Conservation (phyloP, 2,797 vertebrate genomes). For the Enteromius argenteus region DNA sequence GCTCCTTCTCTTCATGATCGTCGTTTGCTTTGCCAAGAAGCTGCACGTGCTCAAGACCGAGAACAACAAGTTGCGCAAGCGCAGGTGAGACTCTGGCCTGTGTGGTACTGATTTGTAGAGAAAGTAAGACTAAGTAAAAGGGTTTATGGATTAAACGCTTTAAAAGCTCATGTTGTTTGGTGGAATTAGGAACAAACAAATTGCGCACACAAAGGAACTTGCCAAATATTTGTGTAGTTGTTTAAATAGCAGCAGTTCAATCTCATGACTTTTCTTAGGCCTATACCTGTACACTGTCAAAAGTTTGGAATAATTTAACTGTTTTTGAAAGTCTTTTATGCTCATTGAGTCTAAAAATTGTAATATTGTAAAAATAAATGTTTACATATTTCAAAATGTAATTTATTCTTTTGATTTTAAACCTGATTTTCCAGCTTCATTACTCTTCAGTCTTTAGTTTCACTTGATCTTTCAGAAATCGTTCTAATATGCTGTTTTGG, state of each 20-base stretch:
- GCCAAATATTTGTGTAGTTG: not conserved
- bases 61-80: constrained; percentile 93
- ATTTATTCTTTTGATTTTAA: not conserved
- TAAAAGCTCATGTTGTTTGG: constrained; percentile 34
- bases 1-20: constrained; percentile 96
- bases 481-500: not conserved
- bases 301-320: not conserved
- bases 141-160: not conserved
- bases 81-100: constrained; percentile 84
- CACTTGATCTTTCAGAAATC: constrained; percentile 11
- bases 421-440: not conserved
- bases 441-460: not conserved
- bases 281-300: not conserved
- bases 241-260: not conserved
- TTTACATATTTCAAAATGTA: not conserved
- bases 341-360: not conserved
- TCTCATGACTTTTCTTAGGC: not conserved
- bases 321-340: not conserved
- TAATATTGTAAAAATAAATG: not conserved
- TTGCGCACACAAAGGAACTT: not conserved
- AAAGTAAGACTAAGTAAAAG: not conserved
- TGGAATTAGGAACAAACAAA: not conserved
- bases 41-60: constrained; percentile 96
- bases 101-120: not conserved
- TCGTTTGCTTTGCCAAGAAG: constrained; percentile 97